Evolutionary conservation across 1,140 invertebrate genomes (phyloP), one percentile per base, ranked within the genome.

Genomic region (Caenorhabditis inopinata): DNA sequence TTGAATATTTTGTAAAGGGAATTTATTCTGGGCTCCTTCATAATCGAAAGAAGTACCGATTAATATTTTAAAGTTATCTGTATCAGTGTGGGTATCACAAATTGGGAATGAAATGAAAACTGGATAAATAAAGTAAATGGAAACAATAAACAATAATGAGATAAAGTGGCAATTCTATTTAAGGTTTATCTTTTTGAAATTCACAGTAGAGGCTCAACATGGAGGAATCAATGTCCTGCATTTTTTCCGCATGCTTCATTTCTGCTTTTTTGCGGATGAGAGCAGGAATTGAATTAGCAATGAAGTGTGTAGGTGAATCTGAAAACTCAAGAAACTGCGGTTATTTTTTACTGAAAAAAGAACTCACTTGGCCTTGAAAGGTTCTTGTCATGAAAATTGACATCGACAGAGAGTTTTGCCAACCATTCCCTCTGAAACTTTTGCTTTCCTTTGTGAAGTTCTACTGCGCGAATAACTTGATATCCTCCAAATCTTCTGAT

Each of bases 361-460:
- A 68, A 42, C 58, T 38, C n/a, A 68, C 58, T 68, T 18, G 58
- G 58, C 21, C 58, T 68, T 1, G 58, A 68, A 9, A 68, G 58
- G 38, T 68, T 68, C 32, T 68, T 68, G 12, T 68, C 58, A 29
- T 68, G 58, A 21, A 68, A 68, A 12, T 68, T 68, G 11, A 68
- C 3, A 42, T 68, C 58, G 3, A 68, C 32, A 11, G 58, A 23
- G n/a, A 68, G 21, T 68, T 68, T 68, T 2, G 58, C 58, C 6
- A 68, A 12, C 58, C 58, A 68, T 12, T 68, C 58, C 32, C 5
- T 68, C n/a, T 68, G 58, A 9, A 68, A 42, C 32, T 68, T 68
- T 38, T 68, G 58, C 38, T 68, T 68, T 21, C 58, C 58, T n/a
- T 38, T 38, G 32, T 68, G 58, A 4, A 68, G 21, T 21, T 68